Conservation (phyloP, 1,140 invertebrate genomes). For the Octopus sinensis region DNA sequence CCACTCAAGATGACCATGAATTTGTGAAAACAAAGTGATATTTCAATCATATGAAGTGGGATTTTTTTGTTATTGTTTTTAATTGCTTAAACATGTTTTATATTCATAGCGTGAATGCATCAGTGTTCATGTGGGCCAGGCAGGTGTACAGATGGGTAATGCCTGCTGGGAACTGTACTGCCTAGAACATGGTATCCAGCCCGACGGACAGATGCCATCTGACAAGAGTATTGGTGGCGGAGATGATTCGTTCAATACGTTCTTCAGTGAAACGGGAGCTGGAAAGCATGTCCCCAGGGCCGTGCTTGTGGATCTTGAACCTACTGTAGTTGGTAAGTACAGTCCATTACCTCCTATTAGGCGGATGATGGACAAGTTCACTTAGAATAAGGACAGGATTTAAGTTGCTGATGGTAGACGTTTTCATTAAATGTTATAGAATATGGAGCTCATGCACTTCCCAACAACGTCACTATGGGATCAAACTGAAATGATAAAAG, state of each 20-base stretch:
- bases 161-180: conserved; percentile 74
- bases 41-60: too few relatives aligned
- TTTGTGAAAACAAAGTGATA: too few relatives aligned
- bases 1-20: too few relatives aligned
- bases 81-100: background rate
- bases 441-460: too few relatives aligned
- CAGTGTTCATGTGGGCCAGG: conserved; percentile 83
- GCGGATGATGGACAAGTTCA: too few relatives aligned
- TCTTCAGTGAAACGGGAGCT: conserved; percentile 54
- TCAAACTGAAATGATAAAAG: too few relatives aligned
- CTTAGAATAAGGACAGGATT: too few relatives aligned
- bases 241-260: conserved; percentile 64
- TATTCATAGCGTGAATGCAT: conserved; percentile 69
- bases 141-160: conserved; percentile 86
- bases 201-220: conserved; percentile 67
- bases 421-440: too few relatives aligned
- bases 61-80: too few relatives aligned
- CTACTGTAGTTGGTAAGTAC: conserved; percentile 77
- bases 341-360: too few relatives aligned
- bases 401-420: too few relatives aligned
- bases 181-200: conserved; percentile 81
- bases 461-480: too few relatives aligned
- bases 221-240: conserved; percentile 52
- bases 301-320: conserved; percentile 70
- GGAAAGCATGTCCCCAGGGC: conserved; percentile 71